phyloP scores from a whole-genome alignment of 2,113 vertebrate species.

The Leptobrachium leishanense region DNA sequence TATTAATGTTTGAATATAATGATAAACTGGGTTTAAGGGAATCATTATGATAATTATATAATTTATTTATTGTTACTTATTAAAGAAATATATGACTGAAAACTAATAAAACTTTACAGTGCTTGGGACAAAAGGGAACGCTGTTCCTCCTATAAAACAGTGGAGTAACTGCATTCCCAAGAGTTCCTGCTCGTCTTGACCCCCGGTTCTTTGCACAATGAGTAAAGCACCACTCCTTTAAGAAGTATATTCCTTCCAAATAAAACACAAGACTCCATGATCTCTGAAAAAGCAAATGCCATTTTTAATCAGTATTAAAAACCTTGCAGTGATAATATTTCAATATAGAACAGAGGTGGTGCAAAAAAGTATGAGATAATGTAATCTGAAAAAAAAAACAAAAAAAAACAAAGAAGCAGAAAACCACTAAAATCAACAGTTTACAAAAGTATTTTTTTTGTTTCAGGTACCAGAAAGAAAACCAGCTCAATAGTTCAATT shows the following conservation, averaged over 20 bases:
- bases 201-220: too few species aligned
- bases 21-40: too few species aligned
- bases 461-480: constrained; percentile 90
- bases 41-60: too few species aligned
- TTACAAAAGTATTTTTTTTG: constrained; percentile 71
- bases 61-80: too few species aligned
- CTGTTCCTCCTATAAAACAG: too few species aligned
- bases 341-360: constrained; percentile 70
- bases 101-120: too few species aligned
- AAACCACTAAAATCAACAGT: constrained; percentile 80
- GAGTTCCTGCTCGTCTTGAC: too few species aligned
- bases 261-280: not conserved
- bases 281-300: constrained; percentile 62
- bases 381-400: constrained; percentile 56
- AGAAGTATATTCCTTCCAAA: not conserved
- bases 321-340: constrained; percentile 79
- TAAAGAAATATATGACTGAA: too few species aligned
- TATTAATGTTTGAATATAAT: too few species aligned
- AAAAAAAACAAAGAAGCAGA: constrained; percentile 59
- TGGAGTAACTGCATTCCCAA: too few species aligned
- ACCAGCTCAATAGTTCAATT: constrained; percentile 86
- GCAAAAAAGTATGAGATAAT: constrained; percentile 76
- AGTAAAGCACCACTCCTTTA: too few species aligned
- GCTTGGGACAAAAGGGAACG: too few species aligned
- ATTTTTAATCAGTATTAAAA: constrained; percentile 73